Evolutionary conservation across 2,113 vertebrate genomes (phyloP).

Genomic region (Electrona antarctica): DNA sequence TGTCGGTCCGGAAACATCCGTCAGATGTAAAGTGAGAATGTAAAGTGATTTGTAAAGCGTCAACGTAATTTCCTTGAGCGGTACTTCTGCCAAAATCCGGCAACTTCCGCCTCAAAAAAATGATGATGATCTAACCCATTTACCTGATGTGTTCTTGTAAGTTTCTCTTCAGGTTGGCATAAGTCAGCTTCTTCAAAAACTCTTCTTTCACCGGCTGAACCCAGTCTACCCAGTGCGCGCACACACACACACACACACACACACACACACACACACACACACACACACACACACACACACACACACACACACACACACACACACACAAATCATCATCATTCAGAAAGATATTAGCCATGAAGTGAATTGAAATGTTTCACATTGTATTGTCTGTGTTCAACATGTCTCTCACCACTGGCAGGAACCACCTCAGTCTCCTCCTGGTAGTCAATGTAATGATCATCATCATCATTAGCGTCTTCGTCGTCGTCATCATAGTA

Average conservation of each 20-base stretch:
- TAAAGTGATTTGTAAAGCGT: too few relatives aligned
- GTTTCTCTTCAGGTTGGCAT: conserved; percentile 79
- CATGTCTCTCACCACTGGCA: conserved; percentile 63
- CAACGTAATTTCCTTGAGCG: too few relatives aligned
- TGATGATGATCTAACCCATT: not conserved
- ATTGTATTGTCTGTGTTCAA: not conserved
- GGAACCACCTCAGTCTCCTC: conserved; percentile 36
- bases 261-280: not conserved
- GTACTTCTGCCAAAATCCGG: too few relatives aligned
- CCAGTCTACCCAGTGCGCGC: conserved; percentile 66
- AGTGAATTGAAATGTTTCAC: too few relatives aligned
- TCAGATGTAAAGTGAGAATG: too few relatives aligned
- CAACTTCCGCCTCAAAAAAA: too few relatives aligned
- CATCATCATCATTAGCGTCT: conserved; percentile 10
- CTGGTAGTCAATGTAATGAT: not conserved
- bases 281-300: not conserved
- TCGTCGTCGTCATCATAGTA: conserved; percentile 36
- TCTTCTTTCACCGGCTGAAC: conserved; percentile 72
- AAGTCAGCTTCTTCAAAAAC: conserved; percentile 82
- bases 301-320: conserved; percentile 7
- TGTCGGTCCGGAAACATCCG: too few relatives aligned
- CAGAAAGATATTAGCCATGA: too few relatives aligned
- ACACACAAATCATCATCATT: conserved; percentile 1
- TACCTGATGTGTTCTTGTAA: conserved; percentile 78
- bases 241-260: not conserved